phyloP scores from a whole-genome alignment of 2,888 invertebrate genomes.

The Monoplex corrugatus region DNA sequence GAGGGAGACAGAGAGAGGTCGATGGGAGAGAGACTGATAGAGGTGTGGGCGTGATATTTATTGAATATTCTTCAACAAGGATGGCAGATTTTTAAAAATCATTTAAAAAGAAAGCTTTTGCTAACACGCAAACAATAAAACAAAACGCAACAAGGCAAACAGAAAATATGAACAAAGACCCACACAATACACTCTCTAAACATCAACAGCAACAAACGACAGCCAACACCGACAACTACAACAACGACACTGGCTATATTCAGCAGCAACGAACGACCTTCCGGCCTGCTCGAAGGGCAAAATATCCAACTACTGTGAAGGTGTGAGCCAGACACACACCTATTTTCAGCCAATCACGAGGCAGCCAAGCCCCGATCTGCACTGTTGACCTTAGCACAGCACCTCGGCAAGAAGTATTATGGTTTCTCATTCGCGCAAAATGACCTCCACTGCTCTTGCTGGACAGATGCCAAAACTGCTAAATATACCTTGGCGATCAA shows the following conservation, averaged over 20 bases:
- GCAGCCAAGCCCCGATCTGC: neutral
- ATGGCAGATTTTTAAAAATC: too few species aligned
- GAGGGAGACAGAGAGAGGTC: too few species aligned
- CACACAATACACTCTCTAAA: neutral
- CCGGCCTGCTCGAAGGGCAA: constrained; percentile 26
- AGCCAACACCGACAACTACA: neutral
- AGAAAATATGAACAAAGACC: neutral
- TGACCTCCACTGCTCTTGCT: too few species aligned
- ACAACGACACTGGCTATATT: neutral
- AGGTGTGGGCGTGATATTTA: too few species aligned
- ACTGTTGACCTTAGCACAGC: constrained; percentile 2
- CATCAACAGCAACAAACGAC: neutral
- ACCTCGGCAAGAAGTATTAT: too few species aligned
- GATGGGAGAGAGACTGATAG: too few species aligned
- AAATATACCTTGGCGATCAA: neutral
- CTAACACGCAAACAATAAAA: too few species aligned
- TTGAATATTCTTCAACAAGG: too few species aligned
- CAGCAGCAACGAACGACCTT: neutral
- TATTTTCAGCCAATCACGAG: constrained; percentile 60
- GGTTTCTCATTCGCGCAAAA: too few species aligned
- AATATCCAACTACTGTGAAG: constrained; percentile 47
- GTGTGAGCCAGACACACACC: constrained; percentile 69
- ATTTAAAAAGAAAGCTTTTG: too few species aligned
- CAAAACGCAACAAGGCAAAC: too few species aligned
- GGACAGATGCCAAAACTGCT: neutral